Base-by-base conservation (phyloP, 1,140 invertebrate species). In the Pachypsylla venusta region DNA sequence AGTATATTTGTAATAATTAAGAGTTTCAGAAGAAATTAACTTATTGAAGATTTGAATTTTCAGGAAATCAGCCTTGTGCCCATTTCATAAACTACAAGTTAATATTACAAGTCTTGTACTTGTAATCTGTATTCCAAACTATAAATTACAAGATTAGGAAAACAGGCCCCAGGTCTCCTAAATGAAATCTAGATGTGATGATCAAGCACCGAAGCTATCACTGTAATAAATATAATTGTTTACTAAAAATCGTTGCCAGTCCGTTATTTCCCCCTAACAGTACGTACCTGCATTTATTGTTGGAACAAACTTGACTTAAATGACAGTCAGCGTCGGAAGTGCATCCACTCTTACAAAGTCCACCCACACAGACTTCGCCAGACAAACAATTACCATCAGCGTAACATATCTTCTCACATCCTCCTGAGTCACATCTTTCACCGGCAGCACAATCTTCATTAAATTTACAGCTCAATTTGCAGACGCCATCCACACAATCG, bases 301-400 rank as follows among this genome's bases (percentile, higher is more conserved):
- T 78, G 13, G 83, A 73, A 70, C 91, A 94, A n/a, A 85, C 72
- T 73, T 93, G 85, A 59, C 84, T 84, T 22, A 75, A 67, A 28
- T 80, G 77, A 67, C 91, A 94, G 64, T 93, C 90, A 2, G 79
- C 76, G 68, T 89, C 85, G 2, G 79, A 79, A 25, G 83, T 81
- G 66, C 91, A 94, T 1, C 91, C 91, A 4, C 81, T 76, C 67
- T 84, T 79, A 66, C 90, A 94, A 22, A 80, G 77, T 30, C 89
- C 87, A 63, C 84, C 81, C n/a, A 81, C 79, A 65, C 91, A 93
- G 40, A 93, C 80, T 76, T 93, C 89, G 56, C 90, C 89, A 5
- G 84, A 82, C 59, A 90, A 73, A 64, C 91, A 94, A 66, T 93
- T 93, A 64, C 83, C 85, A 67, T 90, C 89, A 2, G 83, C 81